Evolutionary conservation across 2,113 vertebrate species (phyloP), one percentile per base, ranked within the genome.

Genomic region (Myrmecophaga tridactyla): DNA sequence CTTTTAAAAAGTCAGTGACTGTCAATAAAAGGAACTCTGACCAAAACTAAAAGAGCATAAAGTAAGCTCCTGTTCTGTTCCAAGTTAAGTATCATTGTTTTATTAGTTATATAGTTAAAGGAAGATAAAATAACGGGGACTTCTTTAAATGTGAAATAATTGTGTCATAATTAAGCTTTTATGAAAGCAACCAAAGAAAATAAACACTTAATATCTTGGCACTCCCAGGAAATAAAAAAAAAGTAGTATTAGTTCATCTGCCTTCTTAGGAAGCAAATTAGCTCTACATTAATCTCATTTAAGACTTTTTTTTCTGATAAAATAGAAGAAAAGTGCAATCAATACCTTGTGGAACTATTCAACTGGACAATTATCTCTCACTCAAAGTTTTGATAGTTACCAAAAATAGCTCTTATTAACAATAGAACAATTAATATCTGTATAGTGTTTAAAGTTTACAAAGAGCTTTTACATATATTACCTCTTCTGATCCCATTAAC

Each of bases 91-190:
- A 70, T 51, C 39, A 43, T 69, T 89, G 48, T 92, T 85, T 72
- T 65, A 77, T 90, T 67, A 67, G 41, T 84, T 92, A 78, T 15
- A 41, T 29, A 62, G 43, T 43, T 82, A 86, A 88, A n/a, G n/a
- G 15, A 91, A 58, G 58, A 46, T 77, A 93, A 95, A 95, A 41
- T 67, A 92, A 86, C 41, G 65, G 85, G 70, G 3, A 91, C 82
- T 56, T 89, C 58, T 96, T 92, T 78, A 95, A 80, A 93, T 39
- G 89, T 72, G 41, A 97, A 95, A 92, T 81, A 90, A 67, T 31
- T 25, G 58, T 48, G 12, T 25, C 86, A 94, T 76, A 88, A 92
- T 86, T 86, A 77, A 93, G 93, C 92, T 90, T 83, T 90, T 82
- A 92, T 84, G 53, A 70, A 41, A 82, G 75, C 39, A 94, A 85